Base-by-base conservation (phyloP, 1,140 invertebrate genomes). In the Listronotus bonariensis region DNA sequence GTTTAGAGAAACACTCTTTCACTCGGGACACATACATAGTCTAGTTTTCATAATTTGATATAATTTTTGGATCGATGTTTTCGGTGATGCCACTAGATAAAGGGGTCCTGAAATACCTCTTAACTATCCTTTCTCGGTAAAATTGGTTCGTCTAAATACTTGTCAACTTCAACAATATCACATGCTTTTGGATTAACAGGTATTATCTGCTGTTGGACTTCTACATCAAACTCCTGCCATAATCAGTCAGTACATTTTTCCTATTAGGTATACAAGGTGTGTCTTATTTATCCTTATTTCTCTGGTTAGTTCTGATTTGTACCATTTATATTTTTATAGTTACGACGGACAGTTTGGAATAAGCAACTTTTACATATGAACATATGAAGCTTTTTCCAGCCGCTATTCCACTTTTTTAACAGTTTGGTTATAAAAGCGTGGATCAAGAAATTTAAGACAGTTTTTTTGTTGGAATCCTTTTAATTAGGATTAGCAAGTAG, bases 291-390 rank as follows among this genome's bases (percentile, higher is more conserved):
- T n/a, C 4, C 18, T n/a, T n/a, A n/a, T n/a, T n/a, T n/a, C n/a
- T n/a, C n/a, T n/a, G n/a, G n/a, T n/a, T n/a, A n/a, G n/a, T n/a
- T n/a, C n/a, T n/a, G n/a, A n/a, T n/a, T 26, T 34, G 65, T 66
- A 69, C 72, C 69, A 67, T 71, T 74, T 11, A 59, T 11, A 10
- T 71, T 73, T 38, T 17, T 15, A 55, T 36, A 68, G 71, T 68
- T 65, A 65, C 45, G n/a, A 68, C 2, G 2, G 5, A 69, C 14
- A 73, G 38, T 61, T 63, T 68, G 36, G 61, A 38, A 11, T 43
- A 51, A 10, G 54, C 34, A 2, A 65, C 15, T 26, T 63, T 52
- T 17, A 61, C 41, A 66, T 69, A 61, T 26, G 62, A 20, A 15
- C 14, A 43, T 11, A 63, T 26, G 32, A 36, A 45, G 20, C 14